Percentiles rank a stretch among this genome's conserved stretches.
Evolutionary conservation across 2,888 invertebrate species (phyloP).

Genomic region (Eueremaeus valkanovi): DNA sequence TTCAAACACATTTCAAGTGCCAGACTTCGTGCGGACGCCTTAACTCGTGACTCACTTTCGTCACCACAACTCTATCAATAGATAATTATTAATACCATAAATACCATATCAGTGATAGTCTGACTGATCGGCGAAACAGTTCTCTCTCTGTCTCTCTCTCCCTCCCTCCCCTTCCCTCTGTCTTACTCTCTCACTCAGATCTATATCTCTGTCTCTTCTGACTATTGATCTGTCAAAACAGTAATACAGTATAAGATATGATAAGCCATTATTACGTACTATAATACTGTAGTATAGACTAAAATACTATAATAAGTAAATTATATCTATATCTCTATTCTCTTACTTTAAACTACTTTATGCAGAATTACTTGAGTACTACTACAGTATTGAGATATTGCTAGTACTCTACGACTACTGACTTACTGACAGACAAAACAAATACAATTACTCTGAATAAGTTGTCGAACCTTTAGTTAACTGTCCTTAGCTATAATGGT

Average conservation of each 20-base stretch:
- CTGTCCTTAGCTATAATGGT: slow-evolving; percentile 16
- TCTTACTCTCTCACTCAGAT: no score
- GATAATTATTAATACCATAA: no score
- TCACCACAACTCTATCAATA: no score
- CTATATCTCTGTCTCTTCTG: no score
- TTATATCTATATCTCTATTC: background rate
- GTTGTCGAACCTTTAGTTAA: background rate
- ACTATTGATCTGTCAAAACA: no score
- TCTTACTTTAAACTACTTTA: background rate
- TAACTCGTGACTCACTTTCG: background rate
- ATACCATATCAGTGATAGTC: background rate
- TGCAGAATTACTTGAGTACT: slow-evolving; percentile 20
- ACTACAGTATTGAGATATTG: background rate
- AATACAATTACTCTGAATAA: no score
- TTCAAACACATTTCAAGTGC: background rate
- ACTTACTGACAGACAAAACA: no score
- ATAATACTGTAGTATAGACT: no score
- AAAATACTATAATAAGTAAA: no score
- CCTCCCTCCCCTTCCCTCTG: no score
- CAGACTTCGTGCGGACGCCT: background rate
- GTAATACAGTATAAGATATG: no score
- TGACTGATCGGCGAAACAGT: background rate
- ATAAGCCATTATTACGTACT: no score
- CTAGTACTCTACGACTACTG: background rate
- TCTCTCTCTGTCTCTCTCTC: background rate